These are phyloP conservation scores for Dorcus parallelipipedus DNA, from an alignment of 2,888 invertebrate species.

Conservation along the genomic window DNA sequence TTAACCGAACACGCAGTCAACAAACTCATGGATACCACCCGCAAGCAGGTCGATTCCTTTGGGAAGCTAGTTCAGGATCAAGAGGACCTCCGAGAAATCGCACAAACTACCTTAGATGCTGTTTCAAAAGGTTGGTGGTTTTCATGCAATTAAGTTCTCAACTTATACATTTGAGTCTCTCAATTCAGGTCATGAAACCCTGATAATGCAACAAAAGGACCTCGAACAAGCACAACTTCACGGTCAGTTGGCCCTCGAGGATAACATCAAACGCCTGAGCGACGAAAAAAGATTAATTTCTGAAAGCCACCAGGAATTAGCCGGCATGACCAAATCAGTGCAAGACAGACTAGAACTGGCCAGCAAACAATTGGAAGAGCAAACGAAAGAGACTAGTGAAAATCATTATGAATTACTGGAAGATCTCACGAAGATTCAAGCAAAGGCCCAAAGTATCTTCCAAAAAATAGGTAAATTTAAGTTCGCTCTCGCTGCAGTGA, in stretches of 20 bases:
- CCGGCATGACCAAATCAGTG: slow-evolving; percentile 55
- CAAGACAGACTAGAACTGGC: slow-evolving; percentile 56
- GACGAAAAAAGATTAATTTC: slow-evolving; percentile 59
- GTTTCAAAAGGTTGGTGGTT: slow-evolving; percentile 28
- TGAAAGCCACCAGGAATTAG: slow-evolving; percentile 55
- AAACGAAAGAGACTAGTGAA: slow-evolving; percentile 49
- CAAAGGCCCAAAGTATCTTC: slow-evolving; percentile 55
- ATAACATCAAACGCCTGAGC: slow-evolving; percentile 56
- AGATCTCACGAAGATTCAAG: slow-evolving; percentile 55
- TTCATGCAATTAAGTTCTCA: background rate
- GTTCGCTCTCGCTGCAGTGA: background rate
- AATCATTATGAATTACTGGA: slow-evolving; percentile 56
- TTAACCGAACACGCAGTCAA: slow-evolving; percentile 64
- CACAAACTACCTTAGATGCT: slow-evolving; percentile 37
- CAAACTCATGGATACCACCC: slow-evolving; percentile 54
- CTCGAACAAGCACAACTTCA: slow-evolving; percentile 51
- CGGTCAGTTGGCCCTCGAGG: slow-evolving; percentile 52
- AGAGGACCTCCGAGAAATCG: slow-evolving; percentile 36
- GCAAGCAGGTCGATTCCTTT: slow-evolving; percentile 39
- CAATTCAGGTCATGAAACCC: slow-evolving; percentile 47
- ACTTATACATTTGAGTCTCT: background rate
- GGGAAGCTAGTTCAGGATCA: slow-evolving; percentile 39
- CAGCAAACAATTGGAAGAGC: slow-evolving; percentile 49
- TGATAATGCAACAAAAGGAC: slow-evolving; percentile 54
- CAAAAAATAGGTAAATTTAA: slow-evolving; percentile 51